A percentile compares a stretch with the other conserved stretches of the same genome.
These are phyloP conservation scores for Prolemur simus DNA, from an alignment of 2,113 vertebrate genomes.

Conservation along the genomic window DNA sequence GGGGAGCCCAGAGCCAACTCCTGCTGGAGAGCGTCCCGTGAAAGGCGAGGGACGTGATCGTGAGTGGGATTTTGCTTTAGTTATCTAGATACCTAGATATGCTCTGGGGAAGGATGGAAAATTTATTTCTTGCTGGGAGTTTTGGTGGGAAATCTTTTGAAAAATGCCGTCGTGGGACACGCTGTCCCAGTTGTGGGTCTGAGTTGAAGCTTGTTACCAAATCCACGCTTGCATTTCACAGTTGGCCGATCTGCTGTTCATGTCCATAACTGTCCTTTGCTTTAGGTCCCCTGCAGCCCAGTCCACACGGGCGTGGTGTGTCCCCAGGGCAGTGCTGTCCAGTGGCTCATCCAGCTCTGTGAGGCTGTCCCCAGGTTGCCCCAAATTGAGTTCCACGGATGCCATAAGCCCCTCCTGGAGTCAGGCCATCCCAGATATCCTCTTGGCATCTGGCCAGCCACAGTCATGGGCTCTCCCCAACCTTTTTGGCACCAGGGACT, in stretches of 20 bases:
- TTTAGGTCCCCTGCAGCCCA: background rate
- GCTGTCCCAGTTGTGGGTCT: background rate
- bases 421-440: no score
- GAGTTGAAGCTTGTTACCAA: background rate
- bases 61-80: background rate
- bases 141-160: background rate
- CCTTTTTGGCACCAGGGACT: no score
- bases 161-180: background rate
- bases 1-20: background rate
- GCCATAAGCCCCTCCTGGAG: background rate
- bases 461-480: background rate
- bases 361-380: no score
- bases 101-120: background rate
- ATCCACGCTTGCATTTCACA: background rate
- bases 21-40: rapidly evolving
- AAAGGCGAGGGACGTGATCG: rapidly evolving
- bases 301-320: no score
- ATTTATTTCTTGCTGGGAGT: background rate
- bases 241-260: background rate
- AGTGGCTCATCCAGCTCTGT: rapidly evolving
- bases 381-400: background rate
- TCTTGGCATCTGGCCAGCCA: background rate
- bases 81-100: background rate
- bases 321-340: background rate
- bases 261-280: background rate